Evolutionary conservation across 1,140 invertebrate genomes (phyloP).

Genomic region (Penaeus vannamei): DNA sequence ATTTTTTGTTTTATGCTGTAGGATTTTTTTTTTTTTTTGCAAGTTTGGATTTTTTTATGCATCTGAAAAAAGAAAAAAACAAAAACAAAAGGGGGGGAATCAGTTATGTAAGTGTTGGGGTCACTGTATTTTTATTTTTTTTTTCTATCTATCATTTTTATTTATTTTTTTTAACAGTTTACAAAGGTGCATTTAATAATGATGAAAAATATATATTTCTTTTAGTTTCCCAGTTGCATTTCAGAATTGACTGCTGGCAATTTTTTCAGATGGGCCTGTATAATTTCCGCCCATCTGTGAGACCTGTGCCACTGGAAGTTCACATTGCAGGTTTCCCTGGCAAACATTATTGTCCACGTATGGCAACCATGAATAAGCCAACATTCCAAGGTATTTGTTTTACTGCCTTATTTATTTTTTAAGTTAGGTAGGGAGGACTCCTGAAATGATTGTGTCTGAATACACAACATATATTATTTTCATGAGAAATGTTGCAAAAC

Average conservation of each 20-base stretch:
- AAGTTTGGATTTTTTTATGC: constrained; percentile 5
- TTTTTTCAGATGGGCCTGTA: constrained; percentile 84
- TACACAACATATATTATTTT: too few relatives aligned
- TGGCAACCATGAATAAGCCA: constrained; percentile 99
- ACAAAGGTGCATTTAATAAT: too few relatives aligned
- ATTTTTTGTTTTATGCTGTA: constrained; percentile 53
- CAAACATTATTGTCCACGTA: constrained; percentile 98
- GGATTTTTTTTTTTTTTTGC: neutral
- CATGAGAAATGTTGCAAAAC: too few relatives aligned
- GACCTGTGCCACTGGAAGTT: constrained; percentile 97
- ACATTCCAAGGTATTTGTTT: constrained; percentile 83
- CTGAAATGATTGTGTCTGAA: too few relatives aligned
- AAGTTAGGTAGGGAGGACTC: neutral
- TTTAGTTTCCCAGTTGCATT: neutral
- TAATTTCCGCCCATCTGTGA: constrained; percentile 97
- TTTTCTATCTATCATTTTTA: too few relatives aligned
- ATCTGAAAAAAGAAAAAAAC: neutral
- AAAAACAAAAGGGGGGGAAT: too few relatives aligned
- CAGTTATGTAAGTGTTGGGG: too few relatives aligned
- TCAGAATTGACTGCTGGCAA: neutral
- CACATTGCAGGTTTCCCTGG: constrained; percentile 94
- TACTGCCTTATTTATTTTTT: neutral
- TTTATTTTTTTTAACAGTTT: too few relatives aligned
- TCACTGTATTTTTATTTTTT: too few relatives aligned
- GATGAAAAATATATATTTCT: neutral